Base-by-base conservation (phyloP, 2,113 vertebrate genomes). In the Dissostichus mawsoni region DNA sequence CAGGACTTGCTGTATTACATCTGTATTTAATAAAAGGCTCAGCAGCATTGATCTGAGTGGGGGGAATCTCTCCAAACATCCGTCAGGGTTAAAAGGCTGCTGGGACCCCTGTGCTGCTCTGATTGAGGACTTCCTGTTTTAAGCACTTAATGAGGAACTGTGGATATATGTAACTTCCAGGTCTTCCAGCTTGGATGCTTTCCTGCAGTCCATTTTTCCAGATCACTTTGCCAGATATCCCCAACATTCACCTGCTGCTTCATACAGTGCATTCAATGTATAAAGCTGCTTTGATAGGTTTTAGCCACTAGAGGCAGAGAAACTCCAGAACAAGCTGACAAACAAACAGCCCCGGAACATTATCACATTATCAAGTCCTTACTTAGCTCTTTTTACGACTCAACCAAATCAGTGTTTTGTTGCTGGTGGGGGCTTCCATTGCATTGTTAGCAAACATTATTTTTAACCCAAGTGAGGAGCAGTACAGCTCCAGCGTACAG, bases 41-140 rank as follows among this genome's bases (percentile, higher is more conserved):
- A 63, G 80, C 83, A 61, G 85, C 73, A 75, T 73, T 77, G 74
- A 91, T 89, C 67, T 65, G 77, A 82, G 75, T 9, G 48, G 56
- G 79, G 81, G 77, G 84, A 66, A 77, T 63, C 69, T 89, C 83
- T 90, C 88, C 86, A 90, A 87, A 90, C 86, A 87, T 90, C 86
- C 90, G 87, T 80, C 52, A 52, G 64, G 67, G 74, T 78, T 82
- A 29, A 67, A 77, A 76, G 71, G 62, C 65, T 29, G 11, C 13
- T 52, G 63, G 64, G 76, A 74, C 75, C 84, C 80, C 47, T 17
- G 75, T 0, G 74, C 76, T 7, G 63, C 0, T 44, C 80, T 85
- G 84, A 90, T 78, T 70, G 81, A 88, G 71, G 9, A 58, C 79
- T 91, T 91, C 88, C 90, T 87, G 84, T 84, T 87, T 69, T 69